Base-by-base conservation (phyloP, 2,888 invertebrate genomes). In the Phania funesta region DNA sequence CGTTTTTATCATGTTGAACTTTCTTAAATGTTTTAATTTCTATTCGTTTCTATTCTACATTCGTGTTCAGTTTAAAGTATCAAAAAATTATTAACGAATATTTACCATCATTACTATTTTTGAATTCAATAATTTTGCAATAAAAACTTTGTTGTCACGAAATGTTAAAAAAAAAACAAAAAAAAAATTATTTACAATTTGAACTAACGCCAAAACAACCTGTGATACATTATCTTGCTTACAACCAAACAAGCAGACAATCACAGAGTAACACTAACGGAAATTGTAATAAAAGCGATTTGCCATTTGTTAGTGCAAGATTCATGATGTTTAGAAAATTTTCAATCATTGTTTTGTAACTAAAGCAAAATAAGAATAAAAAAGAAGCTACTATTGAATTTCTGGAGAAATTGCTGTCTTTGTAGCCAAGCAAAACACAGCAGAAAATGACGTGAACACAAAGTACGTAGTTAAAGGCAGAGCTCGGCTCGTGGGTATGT, bases 51-150 rank as follows among this genome's bases (percentile, higher is more conserved):
- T 9, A 29, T 54, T 32, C 56, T 50, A 16, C 35, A 16, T 64
- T 80, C 70, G 64, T 54, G 65, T 76, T 68, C 32, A n/a, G 29
- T 54, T 54, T 41, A 32, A 35, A 58, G 76, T 81, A 67, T 81
- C 48, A 67, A 78, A 67, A 78, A 74, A 44, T 78, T 75, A 70
- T 79, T 70, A 58, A 74, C 65, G 74, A 82, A 54, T 78, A 82
- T 87, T 86, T 83, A 83, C 79, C 86, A 87, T 87, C 86, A 88
- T 87, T 87, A 87, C 84, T 84, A 83, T 85, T 86, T 87, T 85
- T 18, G 48, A 85, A 86, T 88, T 86, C 86, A 84, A 83, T 80
- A 80, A 83, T 77, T 77, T 80, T 70, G 60, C 73, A 64, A 83
- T 77, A 83, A 77, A 79, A 83, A 80, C 73, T 80, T 80, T 83